Evolutionary conservation across 2,797 vertebrate genomes (phyloP).

Genomic region (Podarcis lilfordi): DNA sequence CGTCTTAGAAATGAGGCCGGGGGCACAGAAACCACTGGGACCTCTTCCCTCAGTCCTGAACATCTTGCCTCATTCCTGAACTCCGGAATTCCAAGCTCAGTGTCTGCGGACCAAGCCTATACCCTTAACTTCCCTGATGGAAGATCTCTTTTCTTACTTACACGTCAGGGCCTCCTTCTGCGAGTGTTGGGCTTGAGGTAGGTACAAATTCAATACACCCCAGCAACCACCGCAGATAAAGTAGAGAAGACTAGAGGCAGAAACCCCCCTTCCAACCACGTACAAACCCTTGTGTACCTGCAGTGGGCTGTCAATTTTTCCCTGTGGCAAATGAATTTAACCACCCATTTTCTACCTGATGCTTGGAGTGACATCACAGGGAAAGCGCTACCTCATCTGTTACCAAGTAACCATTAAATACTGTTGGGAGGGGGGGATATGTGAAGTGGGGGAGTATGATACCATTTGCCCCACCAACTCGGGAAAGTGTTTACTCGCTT

Average conservation of each 20-base stretch:
- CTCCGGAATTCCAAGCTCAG: no score
- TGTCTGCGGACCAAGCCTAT: no score
- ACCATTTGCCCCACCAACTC: not conserved
- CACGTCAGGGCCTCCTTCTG: no score
- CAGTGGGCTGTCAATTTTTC: slow-evolving; percentile 14
- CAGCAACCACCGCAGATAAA: not conserved
- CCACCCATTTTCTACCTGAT: slow-evolving; percentile 36
- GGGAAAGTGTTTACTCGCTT: no score
- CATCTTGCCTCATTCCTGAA: no score
- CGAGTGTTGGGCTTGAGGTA: no score
- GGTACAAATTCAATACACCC: not conserved
- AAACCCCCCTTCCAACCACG: not conserved
- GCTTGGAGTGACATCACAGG: slow-evolving; percentile 30
- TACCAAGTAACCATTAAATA: slow-evolving; percentile 21
- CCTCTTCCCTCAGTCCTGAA: no score
- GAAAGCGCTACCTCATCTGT: slow-evolving; percentile 27
- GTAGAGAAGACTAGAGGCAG: not conserved
- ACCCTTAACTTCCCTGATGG: no score
- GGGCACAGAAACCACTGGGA: no score
- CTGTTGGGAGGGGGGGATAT: not conserved
- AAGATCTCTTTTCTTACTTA: no score
- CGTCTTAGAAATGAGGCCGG: no score
- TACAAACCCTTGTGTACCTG: slow-evolving; percentile 16
- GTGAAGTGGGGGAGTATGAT: not conserved
- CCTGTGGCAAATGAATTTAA: slow-evolving; percentile 12